Percentiles rank a stretch among this genome's conserved stretches.
Evolutionary conservation across 2,113 vertebrate species (phyloP).

Genomic region (Malurus elegans): DNA sequence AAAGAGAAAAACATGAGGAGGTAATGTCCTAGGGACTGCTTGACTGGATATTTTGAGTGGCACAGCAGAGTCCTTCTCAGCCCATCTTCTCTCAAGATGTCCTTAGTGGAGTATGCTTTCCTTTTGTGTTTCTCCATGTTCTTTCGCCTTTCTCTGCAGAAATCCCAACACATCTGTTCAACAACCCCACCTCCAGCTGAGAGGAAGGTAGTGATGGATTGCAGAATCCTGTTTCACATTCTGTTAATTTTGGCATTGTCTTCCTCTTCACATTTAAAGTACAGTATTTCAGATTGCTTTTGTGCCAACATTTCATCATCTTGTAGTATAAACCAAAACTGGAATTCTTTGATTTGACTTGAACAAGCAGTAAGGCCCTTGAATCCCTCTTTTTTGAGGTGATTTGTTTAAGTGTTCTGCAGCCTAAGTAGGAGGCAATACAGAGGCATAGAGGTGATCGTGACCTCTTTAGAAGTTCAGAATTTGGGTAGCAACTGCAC

Average conservation of each 20-base stretch:
- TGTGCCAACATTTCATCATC: not conserved
- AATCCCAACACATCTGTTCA: slow-evolving; percentile 63
- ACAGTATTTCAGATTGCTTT: not conserved
- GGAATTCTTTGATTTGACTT: not conserved
- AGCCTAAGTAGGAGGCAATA: not conserved
- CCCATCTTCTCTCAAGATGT: not conserved
- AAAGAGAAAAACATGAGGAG: not conserved
- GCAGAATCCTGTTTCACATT: slow-evolving; percentile 51
- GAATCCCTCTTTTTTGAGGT: not conserved
- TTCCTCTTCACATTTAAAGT: slow-evolving; percentile 8
- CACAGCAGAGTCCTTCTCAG: not conserved
- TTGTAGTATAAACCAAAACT: not conserved
- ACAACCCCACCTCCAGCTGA: slow-evolving; percentile 28
- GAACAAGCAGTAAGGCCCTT: not conserved
- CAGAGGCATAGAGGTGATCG: not conserved
- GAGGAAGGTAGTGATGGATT: slow-evolving; percentile 63
- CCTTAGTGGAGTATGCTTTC: not conserved
- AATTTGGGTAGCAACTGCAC: not conserved
- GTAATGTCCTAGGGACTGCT: not conserved
- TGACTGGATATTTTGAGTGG: not conserved
- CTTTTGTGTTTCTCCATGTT: slow-evolving; percentile 38
- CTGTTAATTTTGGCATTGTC: slow-evolving; percentile 64
- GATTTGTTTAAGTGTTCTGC: not conserved
- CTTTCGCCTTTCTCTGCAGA: slow-evolving; percentile 20
- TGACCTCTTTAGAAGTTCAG: not conserved